Evolutionary conservation across 1,140 invertebrate genomes (phyloP).

Genomic region (Ruditapes philippinarum): DNA sequence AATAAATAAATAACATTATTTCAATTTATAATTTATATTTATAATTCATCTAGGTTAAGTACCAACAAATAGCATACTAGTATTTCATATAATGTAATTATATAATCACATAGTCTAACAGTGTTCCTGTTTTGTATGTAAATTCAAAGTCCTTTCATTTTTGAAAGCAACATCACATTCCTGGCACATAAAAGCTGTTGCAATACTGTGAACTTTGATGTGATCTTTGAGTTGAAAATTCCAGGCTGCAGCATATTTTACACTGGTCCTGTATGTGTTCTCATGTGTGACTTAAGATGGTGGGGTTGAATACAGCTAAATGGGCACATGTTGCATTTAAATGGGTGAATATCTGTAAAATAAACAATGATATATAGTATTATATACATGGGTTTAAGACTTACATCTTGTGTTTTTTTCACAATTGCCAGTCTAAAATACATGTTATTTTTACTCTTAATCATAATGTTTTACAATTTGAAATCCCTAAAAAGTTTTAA

Average conservation of each 20-base stretch:
- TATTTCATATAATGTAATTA: too few relatives aligned
- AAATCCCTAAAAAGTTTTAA: too few relatives aligned
- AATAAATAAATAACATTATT: too few relatives aligned
- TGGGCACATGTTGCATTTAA: slow-evolving; percentile 43
- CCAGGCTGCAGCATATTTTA: slow-evolving; percentile 66
- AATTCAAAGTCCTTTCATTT: slow-evolving; percentile 13
- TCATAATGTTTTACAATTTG: too few relatives aligned
- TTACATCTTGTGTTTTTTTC: too few relatives aligned
- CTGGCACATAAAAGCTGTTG: slow-evolving; percentile 25
- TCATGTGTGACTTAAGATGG: slow-evolving; percentile 59
- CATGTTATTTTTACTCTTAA: too few relatives aligned
- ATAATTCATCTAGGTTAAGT: too few relatives aligned
- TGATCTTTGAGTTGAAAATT: slow-evolving; percentile 67
- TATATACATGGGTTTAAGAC: too few relatives aligned
- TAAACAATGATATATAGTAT: too few relatives aligned
- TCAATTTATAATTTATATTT: too few relatives aligned
- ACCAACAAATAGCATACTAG: too few relatives aligned
- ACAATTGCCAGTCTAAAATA: too few relatives aligned
- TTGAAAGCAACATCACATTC: slow-evolving; percentile 55
- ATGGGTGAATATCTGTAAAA: slow-evolving; percentile 50
- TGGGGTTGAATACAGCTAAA: slow-evolving; percentile 60
- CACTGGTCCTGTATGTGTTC: slow-evolving; percentile 65
- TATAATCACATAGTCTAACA: not conserved
- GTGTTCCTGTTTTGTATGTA: slow-evolving; percentile 59
- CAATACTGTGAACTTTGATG: slow-evolving; percentile 16